phyloP scores from a whole-genome alignment of 2,888 invertebrate genomes.

The Caenorhabditis plicata region DNA sequence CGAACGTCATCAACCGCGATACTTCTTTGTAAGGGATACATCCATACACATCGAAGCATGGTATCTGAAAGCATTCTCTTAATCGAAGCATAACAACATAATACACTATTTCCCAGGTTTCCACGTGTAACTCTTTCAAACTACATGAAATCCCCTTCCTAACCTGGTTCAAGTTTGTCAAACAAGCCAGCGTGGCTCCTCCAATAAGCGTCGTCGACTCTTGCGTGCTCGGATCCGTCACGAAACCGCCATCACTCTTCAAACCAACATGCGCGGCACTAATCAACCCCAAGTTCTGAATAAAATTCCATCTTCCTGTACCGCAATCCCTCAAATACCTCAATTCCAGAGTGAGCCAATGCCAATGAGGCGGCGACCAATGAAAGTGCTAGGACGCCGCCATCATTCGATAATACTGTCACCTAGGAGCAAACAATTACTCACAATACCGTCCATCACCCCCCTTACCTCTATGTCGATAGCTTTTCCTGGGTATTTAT shows the following conservation, averaged over 20 bases:
- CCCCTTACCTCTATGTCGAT: slow-evolving; percentile 31
- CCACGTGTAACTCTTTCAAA: too few species aligned
- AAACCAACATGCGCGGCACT: slow-evolving; percentile 13
- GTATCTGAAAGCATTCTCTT: slow-evolving; percentile 10
- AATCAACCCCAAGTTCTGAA: slow-evolving; percentile 18
- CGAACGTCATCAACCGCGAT: slow-evolving; percentile 10
- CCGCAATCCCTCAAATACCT: too few species aligned
- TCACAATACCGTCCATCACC: too few species aligned
- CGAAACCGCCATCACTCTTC: slow-evolving; percentile 2
- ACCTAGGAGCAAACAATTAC: slow-evolving; percentile 10
- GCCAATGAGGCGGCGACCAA: slow-evolving; percentile 37
- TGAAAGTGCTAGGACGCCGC: slow-evolving; percentile 37
- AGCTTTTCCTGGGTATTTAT: slow-evolving; percentile 43
- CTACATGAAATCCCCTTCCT: background rate
- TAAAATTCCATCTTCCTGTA: too few species aligned
- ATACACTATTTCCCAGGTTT: too few species aligned
- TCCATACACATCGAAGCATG: slow-evolving; percentile 18
- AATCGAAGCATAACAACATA: too few species aligned
- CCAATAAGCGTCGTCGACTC: slow-evolving; percentile 4
- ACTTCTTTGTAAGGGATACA: slow-evolving; percentile 3
- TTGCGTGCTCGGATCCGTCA: slow-evolving; percentile 12
- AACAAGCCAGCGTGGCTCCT: slow-evolving; percentile 13
- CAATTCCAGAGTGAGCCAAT: slow-evolving; percentile 44
- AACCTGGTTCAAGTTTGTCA: slow-evolving; percentile 19
- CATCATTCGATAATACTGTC: slow-evolving; percentile 40